phyloP scores from a whole-genome alignment of 2,113 vertebrate genomes.

The Pagrus major region DNA sequence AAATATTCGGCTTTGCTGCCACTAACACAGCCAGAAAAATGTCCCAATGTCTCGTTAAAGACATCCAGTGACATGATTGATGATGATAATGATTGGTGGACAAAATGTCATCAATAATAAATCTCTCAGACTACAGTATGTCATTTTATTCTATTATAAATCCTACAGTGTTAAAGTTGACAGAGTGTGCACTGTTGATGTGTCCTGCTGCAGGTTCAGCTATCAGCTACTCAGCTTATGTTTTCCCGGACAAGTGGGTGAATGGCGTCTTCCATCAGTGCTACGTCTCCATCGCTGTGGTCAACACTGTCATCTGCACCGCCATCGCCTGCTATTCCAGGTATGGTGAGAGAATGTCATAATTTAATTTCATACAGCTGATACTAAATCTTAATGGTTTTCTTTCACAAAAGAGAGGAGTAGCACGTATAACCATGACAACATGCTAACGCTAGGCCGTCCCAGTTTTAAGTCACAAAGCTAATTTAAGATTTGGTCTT shows the following conservation, averaged over 20 bases:
- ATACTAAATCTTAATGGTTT: not conserved
- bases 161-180: not conserved
- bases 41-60: too few species aligned
- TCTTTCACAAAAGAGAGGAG: not conserved
- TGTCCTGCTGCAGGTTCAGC: constrained; percentile 87
- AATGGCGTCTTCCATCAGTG: constrained; percentile 85
- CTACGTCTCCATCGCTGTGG: constrained; percentile 84
- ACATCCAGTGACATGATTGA: too few species aligned
- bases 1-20: too few species aligned
- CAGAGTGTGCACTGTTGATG: not conserved
- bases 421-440: not conserved
- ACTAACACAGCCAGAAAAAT: too few species aligned
- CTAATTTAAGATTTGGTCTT: too few species aligned
- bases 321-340: constrained; percentile 93
- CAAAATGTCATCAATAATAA: too few species aligned
- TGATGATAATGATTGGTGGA: too few species aligned
- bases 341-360: constrained; percentile 78
- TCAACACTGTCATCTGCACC: constrained; percentile 88
- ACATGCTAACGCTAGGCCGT: not conserved
- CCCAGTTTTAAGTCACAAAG: too few species aligned
- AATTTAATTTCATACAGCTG: not conserved
- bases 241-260: constrained; percentile 88
- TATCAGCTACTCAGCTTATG: constrained; percentile 90
- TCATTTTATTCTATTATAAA: not conserved
- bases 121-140: too few species aligned